Percentiles rank a stretch among this genome's conserved stretches.
Conservation (phyloP, 2,113 vertebrate species). For the Pseudorectes ferrugineus region DNA sequence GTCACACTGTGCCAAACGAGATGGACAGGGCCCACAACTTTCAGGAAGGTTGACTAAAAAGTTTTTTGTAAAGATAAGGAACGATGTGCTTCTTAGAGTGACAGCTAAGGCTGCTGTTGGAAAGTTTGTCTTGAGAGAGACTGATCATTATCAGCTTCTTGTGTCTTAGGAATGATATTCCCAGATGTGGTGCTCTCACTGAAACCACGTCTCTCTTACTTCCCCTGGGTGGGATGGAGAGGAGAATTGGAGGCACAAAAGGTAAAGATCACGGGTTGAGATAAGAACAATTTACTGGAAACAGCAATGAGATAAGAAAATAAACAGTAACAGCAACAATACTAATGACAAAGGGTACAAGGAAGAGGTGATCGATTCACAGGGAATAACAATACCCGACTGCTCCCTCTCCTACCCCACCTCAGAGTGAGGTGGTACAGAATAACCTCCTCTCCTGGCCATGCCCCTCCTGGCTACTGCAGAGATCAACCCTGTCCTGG, state of each 20-base stretch:
- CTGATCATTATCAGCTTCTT: background rate
- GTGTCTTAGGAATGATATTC: background rate
- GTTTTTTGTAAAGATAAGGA: background rate
- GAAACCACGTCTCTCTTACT: background rate
- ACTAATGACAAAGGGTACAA: background rate
- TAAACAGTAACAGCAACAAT: background rate
- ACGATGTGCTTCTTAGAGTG: background rate
- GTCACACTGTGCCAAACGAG: background rate
- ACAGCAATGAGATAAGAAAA: background rate
- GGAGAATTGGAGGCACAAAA: background rate
- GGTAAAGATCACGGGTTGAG: rapidly evolving
- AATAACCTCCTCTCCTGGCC: background rate
- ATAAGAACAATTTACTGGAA: background rate
- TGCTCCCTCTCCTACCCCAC: background rate
- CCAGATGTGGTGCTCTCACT: background rate
- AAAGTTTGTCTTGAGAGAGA: background rate
- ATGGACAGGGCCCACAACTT: background rate
- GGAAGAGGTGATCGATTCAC: background rate
- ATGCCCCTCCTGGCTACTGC: background rate
- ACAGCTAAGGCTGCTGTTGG: background rate
- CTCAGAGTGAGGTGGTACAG: too few species aligned
- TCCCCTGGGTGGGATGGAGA: background rate
- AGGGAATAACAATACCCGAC: rapidly evolving
- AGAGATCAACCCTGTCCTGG: background rate
- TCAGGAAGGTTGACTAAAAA: background rate